Conservation (phyloP, 2,888 invertebrate species). For the Volucella zonaria region DNA sequence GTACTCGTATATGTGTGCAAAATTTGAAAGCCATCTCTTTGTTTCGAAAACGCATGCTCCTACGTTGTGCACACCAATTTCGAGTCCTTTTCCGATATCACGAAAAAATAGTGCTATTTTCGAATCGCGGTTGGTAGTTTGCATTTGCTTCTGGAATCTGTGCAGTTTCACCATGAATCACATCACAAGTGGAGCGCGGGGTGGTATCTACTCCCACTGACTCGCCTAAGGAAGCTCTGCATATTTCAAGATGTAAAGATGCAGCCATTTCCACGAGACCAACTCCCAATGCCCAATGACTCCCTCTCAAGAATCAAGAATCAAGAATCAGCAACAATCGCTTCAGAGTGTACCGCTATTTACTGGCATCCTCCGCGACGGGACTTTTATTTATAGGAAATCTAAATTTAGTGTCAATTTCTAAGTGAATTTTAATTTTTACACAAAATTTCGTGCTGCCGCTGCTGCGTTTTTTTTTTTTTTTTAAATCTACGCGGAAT, state of each 20-base stretch:
- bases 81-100: constrained; percentile 59
- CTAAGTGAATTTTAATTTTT: constrained; percentile 73
- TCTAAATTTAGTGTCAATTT: constrained; percentile 72
- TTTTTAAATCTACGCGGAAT: constrained; percentile 44
- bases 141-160: too few species aligned
- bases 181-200: too few species aligned
- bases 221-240: too few species aligned
- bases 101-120: constrained; percentile 25
- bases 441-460: constrained; percentile 44
- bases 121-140: constrained; percentile 15
- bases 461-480: constrained; percentile 33
- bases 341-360: constrained; percentile 41
- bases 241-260: too few species aligned
- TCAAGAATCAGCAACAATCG: constrained; percentile 52
- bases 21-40: constrained; percentile 25
- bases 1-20: constrained; percentile 6
- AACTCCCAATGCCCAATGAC: constrained; percentile 42
- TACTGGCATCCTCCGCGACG: constrained; percentile 45
- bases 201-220: too few species aligned
- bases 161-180: too few species aligned
- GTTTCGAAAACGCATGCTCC: constrained; percentile 54
- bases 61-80: constrained; percentile 25
- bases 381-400: constrained; percentile 70
- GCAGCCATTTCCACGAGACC: constrained; percentile 10
- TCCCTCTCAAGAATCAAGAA: neutral